Evolutionary conservation across 2,888 invertebrate genomes (phyloP).

Genomic region (Cephus pygmeus): DNA sequence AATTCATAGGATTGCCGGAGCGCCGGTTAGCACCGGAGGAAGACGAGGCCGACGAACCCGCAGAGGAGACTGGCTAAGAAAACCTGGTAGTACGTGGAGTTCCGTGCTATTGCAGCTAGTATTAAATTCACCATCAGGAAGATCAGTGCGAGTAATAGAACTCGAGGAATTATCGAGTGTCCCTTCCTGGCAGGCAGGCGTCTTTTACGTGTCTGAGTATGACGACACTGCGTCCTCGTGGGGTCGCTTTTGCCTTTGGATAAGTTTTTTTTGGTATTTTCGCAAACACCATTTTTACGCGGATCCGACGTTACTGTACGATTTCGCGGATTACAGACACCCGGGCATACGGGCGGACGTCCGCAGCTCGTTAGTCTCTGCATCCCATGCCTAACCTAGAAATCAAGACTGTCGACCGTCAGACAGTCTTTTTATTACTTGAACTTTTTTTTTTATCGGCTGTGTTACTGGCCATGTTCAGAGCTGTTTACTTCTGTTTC

Average conservation of each 20-base stretch:
- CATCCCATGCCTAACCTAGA: not conserved
- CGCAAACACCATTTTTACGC: not conserved
- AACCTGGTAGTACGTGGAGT: slow-evolving; percentile 42
- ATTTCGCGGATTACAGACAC: slow-evolving; percentile 43
- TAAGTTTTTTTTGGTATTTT: not conserved
- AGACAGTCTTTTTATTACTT: not conserved
- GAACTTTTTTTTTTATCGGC: not conserved
- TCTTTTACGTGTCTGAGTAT: not conserved
- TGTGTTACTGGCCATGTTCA: not conserved
- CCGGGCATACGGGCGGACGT: slow-evolving; percentile 42
- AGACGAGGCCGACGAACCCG: slow-evolving; percentile 49
- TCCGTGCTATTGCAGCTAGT: slow-evolving; percentile 38
- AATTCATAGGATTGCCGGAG: not conserved
- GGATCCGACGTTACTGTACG: not conserved
- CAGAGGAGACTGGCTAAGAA: slow-evolving; percentile 55
- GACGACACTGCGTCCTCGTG: not conserved
- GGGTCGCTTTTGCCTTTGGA: not conserved
- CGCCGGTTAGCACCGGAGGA: slow-evolving; percentile 19
- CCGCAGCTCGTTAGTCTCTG: slow-evolving; percentile 16
- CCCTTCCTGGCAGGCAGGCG: not conserved
- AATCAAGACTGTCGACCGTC: not conserved
- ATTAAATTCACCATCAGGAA: slow-evolving; percentile 7
- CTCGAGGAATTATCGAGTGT: not conserved
- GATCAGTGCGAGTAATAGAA: not conserved
- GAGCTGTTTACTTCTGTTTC: not conserved